Conservation (phyloP, 2,888 invertebrate species). For the Callyntrura guangdongensis region DNA sequence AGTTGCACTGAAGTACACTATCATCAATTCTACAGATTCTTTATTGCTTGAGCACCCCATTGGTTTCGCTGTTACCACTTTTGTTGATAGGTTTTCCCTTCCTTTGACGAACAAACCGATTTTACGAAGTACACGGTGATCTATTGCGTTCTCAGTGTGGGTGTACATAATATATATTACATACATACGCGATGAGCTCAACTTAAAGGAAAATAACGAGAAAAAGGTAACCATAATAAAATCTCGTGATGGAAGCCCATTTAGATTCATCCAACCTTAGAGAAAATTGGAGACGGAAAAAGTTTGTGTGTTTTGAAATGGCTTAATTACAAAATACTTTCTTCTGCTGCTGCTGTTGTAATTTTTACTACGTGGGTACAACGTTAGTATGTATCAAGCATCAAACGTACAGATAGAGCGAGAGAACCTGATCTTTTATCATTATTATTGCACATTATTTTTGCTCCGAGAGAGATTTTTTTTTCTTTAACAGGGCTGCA, state of each 20-base stretch:
- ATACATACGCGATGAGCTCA: neutral
- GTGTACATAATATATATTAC: neutral
- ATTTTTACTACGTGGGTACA: neutral
- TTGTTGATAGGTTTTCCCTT: neutral
- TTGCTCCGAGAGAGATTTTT: neutral
- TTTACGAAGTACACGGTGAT: neutral
- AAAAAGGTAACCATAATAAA: neutral
- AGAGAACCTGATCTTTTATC: neutral
- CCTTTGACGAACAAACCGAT: neutral
- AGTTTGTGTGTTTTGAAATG: conserved; percentile 28
- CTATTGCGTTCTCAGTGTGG: neutral
- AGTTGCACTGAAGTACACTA: conserved; percentile 41
- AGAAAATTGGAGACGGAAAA: neutral
- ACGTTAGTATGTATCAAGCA: neutral
- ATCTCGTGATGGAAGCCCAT: conserved; percentile 51
- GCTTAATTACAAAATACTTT: conserved; percentile 61
- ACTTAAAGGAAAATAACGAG: neutral
- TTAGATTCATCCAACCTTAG: conserved; percentile 11
- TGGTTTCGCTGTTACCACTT: conserved; percentile 19
- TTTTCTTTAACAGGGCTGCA: neutral
- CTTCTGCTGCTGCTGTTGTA: neutral
- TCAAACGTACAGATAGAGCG: neutral
- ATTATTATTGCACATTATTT: neutral
- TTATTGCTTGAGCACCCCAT: conserved; percentile 51
- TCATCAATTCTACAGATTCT: conserved; percentile 53